phyloP scores from a whole-genome alignment of 2,797 vertebrate species.

The Macroramphosus scolopax region DNA sequence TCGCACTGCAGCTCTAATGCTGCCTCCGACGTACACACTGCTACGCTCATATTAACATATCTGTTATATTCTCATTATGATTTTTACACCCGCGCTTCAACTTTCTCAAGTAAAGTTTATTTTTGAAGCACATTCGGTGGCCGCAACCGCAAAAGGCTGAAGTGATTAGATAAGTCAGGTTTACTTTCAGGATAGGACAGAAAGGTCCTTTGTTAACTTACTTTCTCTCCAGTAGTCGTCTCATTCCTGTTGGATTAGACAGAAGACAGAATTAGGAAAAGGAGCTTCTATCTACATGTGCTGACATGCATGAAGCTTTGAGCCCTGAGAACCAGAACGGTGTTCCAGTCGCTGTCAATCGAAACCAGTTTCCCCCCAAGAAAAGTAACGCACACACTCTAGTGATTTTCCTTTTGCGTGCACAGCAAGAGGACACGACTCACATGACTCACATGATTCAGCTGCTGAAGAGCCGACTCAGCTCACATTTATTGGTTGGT shows the following conservation, averaged over 20 bases:
- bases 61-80: slow-evolving; percentile 27
- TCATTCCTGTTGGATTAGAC: slow-evolving; percentile 33
- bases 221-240: slow-evolving; percentile 32
- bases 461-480: slow-evolving; percentile 22
- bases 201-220: slow-evolving; percentile 23
- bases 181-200: slow-evolving; percentile 7
- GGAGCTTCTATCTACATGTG: slow-evolving; percentile 26
- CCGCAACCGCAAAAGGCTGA: no score
- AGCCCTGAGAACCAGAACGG: slow-evolving; percentile 31
- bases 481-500: slow-evolving; percentile 9
- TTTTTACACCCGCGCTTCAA: slow-evolving; percentile 29
- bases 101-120: not conserved
- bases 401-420: slow-evolving; percentile 26
- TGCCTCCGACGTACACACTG: slow-evolving; percentile 11
- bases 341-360: slow-evolving; percentile 35
- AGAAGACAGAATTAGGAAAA: not conserved
- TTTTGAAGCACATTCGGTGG: no score
- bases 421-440: slow-evolving; percentile 6
- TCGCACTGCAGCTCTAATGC: slow-evolving; percentile 42
- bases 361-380: slow-evolving; percentile 21
- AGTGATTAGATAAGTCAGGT: not conserved
- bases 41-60: slow-evolving; percentile 31
- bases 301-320: slow-evolving; percentile 45
- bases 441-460: slow-evolving; percentile 18
- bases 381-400: not conserved